Conservation (phyloP, 2,888 invertebrate species). For the Romanomermis culicivorax region DNA sequence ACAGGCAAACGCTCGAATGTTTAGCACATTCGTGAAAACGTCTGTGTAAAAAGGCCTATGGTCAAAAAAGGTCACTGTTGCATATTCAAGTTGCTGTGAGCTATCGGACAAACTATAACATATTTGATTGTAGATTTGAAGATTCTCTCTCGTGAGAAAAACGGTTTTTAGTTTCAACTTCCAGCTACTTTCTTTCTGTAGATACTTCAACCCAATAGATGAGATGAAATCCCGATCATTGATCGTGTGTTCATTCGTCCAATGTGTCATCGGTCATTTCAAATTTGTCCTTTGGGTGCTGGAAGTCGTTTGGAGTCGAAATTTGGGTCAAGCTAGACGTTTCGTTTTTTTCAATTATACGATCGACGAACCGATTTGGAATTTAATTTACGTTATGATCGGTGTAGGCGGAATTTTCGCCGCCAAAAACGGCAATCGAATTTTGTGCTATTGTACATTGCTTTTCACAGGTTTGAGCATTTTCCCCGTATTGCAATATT, state of each 20-base stretch:
- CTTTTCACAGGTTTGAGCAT: background rate
- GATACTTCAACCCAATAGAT: background rate
- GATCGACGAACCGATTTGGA: slow-evolving; percentile 11
- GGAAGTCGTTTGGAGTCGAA: slow-evolving; percentile 1
- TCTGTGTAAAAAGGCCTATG: no score
- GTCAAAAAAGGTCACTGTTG: no score
- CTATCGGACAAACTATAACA: no score
- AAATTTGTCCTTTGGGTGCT: slow-evolving; percentile 2
- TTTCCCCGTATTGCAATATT: slow-evolving; percentile 4
- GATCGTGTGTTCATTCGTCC: background rate
- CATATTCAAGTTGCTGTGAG: no score
- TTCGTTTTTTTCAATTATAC: slow-evolving; percentile 10
- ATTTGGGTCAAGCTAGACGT: background rate
- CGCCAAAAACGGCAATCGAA: background rate
- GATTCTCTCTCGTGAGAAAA: no score
- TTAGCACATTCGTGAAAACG: no score
- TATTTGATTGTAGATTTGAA: no score
- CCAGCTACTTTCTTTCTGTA: no score
- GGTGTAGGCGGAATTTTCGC: background rate
- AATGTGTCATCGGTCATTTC: background rate
- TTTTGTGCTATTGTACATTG: background rate
- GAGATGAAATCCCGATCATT: background rate
- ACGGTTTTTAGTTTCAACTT: no score
- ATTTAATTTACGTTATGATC: background rate
- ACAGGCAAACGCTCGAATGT: no score